Conservation (phyloP, 2,888 invertebrate genomes). For the Pegoplata infirma region DNA sequence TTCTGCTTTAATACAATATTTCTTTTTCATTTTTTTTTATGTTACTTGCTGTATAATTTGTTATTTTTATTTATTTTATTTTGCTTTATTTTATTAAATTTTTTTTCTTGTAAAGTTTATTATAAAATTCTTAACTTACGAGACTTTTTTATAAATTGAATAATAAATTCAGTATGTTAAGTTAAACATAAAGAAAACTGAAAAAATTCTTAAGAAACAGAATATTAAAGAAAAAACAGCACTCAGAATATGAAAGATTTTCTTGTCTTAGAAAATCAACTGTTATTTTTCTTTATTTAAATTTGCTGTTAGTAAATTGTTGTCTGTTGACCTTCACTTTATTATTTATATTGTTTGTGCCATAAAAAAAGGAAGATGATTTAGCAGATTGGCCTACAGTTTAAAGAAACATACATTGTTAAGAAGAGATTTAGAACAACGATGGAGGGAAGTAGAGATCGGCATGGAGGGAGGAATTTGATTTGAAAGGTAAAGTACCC, state of each 20-base stretch:
- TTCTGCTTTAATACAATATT: conserved; percentile 10
- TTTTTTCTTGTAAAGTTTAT: conserved; percentile 13
- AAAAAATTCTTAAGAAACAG: background rate
- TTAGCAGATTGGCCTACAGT: background rate
- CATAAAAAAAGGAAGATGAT: background rate
- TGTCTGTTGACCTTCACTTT: conserved; percentile 24
- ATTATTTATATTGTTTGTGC: background rate
- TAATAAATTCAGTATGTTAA: conserved; percentile 45
- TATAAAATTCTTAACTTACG: conserved; percentile 24
- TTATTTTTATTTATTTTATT: background rate
- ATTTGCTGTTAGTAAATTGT: conserved; percentile 10
- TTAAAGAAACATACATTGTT: background rate
- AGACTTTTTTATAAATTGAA: conserved; percentile 30
- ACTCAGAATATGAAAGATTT: background rate
- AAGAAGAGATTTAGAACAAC: background rate
- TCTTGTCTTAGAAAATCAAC: conserved; percentile 15
- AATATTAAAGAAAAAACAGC: background rate
- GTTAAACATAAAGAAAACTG: background rate
- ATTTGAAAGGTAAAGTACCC: no score
- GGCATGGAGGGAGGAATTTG: no score
- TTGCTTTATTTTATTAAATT: background rate
- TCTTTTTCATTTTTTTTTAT: background rate
- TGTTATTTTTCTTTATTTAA: conserved; percentile 27
- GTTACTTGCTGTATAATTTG: conserved; percentile 16
- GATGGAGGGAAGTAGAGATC: no score